Percentiles rank a stretch among this genome's conserved stretches.
Conservation (phyloP, 2,888 invertebrate genomes). For the Mesorhabditis spiculigera region DNA sequence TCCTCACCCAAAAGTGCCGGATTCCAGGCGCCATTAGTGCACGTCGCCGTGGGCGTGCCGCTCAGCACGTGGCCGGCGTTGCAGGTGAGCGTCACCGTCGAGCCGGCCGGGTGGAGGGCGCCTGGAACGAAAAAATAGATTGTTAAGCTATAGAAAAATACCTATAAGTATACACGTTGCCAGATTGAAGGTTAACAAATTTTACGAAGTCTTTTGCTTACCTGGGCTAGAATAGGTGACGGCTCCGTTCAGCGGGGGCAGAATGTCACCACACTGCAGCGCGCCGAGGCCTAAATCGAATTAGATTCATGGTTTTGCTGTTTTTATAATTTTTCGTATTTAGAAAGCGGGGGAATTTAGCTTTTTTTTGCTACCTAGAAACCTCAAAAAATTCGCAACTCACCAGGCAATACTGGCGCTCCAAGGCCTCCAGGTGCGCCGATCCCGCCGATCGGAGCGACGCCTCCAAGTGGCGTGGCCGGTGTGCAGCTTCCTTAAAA, state of each 20-base stretch:
- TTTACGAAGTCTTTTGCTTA: background rate
- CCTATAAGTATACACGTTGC: background rate
- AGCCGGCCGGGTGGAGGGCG: constrained; percentile 23
- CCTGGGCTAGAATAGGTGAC: constrained; percentile 15
- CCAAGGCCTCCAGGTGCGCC: background rate
- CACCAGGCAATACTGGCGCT: background rate
- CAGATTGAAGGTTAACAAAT: background rate
- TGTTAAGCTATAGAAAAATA: background rate
- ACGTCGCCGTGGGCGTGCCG: constrained; percentile 23
- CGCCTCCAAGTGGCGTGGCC: background rate
- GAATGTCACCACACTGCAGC: constrained; percentile 12
- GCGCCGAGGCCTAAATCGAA: constrained; percentile 14
- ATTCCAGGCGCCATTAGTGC: constrained; percentile 29
- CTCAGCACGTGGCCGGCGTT: constrained; percentile 22
- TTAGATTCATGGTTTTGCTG: background rate
- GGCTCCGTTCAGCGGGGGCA: constrained; percentile 13
- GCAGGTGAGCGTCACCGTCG: constrained; percentile 33
- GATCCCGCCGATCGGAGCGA: background rate
- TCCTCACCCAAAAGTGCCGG: constrained; percentile 24
- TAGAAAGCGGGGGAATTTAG: too few species aligned
- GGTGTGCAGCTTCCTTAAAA: background rate
- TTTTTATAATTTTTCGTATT: too few species aligned
- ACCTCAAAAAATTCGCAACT: background rate
- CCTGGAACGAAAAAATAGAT: background rate
- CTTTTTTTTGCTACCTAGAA: too few species aligned